Conservation (phyloP, 2,797 vertebrate species). For the Vipera ursinii region DNA sequence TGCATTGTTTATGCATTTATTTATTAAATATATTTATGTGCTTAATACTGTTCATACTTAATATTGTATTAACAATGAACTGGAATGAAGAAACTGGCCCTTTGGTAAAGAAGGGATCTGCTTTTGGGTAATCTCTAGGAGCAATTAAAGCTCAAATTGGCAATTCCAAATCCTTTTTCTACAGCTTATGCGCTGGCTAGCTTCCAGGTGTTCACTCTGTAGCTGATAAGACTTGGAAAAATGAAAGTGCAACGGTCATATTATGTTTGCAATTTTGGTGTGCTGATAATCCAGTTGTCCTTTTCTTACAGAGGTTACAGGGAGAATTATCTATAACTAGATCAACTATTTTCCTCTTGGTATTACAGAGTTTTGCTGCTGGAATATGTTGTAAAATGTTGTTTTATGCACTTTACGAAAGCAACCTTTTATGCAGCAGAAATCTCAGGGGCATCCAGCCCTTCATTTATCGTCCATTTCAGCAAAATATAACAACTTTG, state of each 20-base stretch:
- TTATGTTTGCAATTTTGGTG: background rate
- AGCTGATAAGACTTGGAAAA: constrained; percentile 35
- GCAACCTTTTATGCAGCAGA: constrained; percentile 44
- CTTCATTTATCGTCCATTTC: constrained; percentile 41
- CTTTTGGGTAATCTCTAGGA: background rate
- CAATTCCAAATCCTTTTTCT: constrained; percentile 4
- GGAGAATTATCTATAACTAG: constrained; percentile 5
- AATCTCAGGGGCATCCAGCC: constrained; percentile 42
- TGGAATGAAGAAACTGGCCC: background rate
- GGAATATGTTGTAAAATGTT: constrained; percentile 27
- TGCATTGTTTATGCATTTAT: background rate
- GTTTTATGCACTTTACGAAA: constrained; percentile 43
- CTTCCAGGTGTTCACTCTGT: constrained; percentile 4
- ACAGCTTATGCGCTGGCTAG: background rate
- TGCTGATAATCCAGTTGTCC: background rate
- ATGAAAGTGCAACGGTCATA: background rate
- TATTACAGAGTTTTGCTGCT: constrained; percentile 25
- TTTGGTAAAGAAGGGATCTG: background rate
- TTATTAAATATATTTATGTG: background rate
- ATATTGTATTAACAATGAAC: background rate
- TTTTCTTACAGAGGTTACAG: constrained; percentile 29
- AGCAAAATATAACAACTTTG: constrained; percentile 45
- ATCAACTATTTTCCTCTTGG: constrained; percentile 10
- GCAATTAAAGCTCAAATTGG: constrained; percentile 26
- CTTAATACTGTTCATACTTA: background rate